These are phyloP conservation scores for Thera obeliscata DNA, from an alignment of 2,888 invertebrate species.

Conservation along the genomic window DNA sequence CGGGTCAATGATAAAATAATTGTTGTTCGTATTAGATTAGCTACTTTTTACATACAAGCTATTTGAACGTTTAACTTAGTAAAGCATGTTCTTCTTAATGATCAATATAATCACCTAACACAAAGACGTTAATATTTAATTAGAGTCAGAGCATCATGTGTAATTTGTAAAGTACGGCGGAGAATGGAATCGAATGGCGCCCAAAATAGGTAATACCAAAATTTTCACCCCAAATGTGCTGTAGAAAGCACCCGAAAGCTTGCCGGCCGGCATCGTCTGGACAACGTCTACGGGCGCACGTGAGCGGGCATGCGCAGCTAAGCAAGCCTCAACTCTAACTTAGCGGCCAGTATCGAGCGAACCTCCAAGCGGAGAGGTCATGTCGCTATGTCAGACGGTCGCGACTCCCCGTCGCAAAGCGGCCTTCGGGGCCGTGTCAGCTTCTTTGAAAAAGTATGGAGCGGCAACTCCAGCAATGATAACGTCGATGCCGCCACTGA, in stretches of 20 bases:
- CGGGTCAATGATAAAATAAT: constrained; percentile 35
- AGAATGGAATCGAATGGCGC: constrained; percentile 19
- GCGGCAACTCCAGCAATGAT: constrained; percentile 78
- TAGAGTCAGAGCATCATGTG: constrained; percentile 3
- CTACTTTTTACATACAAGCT: constrained; percentile 19
- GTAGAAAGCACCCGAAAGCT: constrained; percentile 48
- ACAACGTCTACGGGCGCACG: constrained; percentile 67
- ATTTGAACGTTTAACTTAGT: constrained; percentile 27
- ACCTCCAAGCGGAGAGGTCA: constrained; percentile 77
- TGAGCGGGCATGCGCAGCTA: constrained; percentile 60
- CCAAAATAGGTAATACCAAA: constrained; percentile 26
- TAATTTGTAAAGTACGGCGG: constrained; percentile 8
- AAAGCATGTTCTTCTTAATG: constrained; percentile 28
- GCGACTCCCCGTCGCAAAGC: constrained; percentile 81
- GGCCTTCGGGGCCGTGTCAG: constrained; percentile 89
- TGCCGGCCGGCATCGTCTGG: constrained; percentile 58
- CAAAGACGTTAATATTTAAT: not conserved
- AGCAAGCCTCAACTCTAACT: constrained; percentile 49
- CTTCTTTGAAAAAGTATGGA: constrained; percentile 92
- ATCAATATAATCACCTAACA: constrained; percentile 11
- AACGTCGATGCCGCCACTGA: constrained; percentile 76
- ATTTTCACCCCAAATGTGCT: constrained; percentile 30
- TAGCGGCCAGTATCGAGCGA: constrained; percentile 78
- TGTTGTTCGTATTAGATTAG: constrained; percentile 23
- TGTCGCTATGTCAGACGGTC: constrained; percentile 81